These are phyloP conservation scores for Clarias magur DNA, from an alignment of 2,113 vertebrate genomes.

Conservation along the genomic window DNA sequence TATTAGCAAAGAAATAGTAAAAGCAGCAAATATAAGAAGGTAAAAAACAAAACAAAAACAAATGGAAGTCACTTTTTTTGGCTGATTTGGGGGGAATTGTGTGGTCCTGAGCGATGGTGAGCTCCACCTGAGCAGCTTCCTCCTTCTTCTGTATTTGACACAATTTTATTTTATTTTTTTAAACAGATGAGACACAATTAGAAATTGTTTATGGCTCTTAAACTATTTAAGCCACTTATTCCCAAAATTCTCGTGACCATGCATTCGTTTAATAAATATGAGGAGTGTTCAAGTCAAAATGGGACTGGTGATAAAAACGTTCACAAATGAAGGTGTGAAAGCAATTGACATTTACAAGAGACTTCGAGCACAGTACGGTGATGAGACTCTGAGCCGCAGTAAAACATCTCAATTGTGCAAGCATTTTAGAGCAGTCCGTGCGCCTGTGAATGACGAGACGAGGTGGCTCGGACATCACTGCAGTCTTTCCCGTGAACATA, in stretches of 20 bases:
- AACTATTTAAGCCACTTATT: neutral
- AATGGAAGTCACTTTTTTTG: slow-evolving; percentile 63
- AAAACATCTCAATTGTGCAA: no score
- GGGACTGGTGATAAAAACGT: neutral
- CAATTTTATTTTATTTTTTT: slow-evolving; percentile 27
- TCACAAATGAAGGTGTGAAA: no score
- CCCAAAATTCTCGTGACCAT: neutral
- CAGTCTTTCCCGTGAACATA: no score
- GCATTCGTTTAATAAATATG: neutral
- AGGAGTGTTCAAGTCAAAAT: neutral
- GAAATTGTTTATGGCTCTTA: neutral
- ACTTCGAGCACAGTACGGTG: no score
- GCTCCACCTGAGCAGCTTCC: slow-evolving; percentile 66
- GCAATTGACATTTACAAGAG: no score
- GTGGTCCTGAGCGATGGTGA: slow-evolving; percentile 65
- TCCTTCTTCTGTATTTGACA: slow-evolving; percentile 37
- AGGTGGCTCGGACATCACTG: no score
- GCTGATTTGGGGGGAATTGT: slow-evolving; percentile 60
- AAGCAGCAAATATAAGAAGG: neutral
- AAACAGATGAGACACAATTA: neutral
- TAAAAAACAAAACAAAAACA: neutral
- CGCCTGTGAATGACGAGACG: no score
- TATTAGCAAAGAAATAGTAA: neutral
- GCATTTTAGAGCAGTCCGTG: no score
- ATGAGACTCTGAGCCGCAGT: no score